A percentile compares a stretch with the other conserved stretches of the same genome.
phyloP scores from a whole-genome alignment of 2,797 vertebrate species.

The Mastacembelus armatus region DNA sequence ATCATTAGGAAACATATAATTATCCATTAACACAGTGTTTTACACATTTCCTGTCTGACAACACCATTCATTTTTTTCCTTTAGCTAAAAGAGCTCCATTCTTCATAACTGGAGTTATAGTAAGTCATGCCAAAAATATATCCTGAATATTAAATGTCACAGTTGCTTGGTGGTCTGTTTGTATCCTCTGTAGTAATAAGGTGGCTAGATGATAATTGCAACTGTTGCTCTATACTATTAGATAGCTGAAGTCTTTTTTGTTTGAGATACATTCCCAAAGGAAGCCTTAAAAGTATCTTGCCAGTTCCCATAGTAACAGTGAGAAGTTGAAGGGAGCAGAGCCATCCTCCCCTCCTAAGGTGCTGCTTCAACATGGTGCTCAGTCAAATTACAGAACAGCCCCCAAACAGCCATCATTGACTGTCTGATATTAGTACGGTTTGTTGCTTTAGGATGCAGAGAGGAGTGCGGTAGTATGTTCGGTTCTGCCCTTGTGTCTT shows the following conservation, averaged over 20 bases:
- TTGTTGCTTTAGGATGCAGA: constrained; percentile 15
- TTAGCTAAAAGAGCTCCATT: background rate
- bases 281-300: constrained; percentile 52
- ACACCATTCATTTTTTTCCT: constrained; percentile 10
- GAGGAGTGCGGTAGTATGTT: background rate
- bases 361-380: constrained; percentile 33
- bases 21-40: constrained; percentile 2
- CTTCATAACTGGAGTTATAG: constrained; percentile 12
- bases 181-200: constrained; percentile 20
- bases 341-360: constrained; percentile 17
- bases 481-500: constrained; percentile 15
- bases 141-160: constrained; percentile 29
- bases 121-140: background rate
- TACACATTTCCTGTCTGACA: background rate
- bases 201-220: constrained; percentile 15
- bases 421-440: constrained; percentile 21
- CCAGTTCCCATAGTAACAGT: constrained; percentile 70
- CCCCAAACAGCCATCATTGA: constrained; percentile 2
- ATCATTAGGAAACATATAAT: background rate
- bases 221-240: constrained; percentile 32
- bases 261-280: constrained; percentile 34
- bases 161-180: constrained; percentile 8
- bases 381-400: constrained; percentile 24
- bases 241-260: constrained; percentile 40
- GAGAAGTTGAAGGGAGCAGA: constrained; percentile 46